A percentile compares a stretch with the other conserved stretches of the same genome.
phyloP scores from a whole-genome alignment of 2,888 invertebrate species.

The Eledona agricola region DNA sequence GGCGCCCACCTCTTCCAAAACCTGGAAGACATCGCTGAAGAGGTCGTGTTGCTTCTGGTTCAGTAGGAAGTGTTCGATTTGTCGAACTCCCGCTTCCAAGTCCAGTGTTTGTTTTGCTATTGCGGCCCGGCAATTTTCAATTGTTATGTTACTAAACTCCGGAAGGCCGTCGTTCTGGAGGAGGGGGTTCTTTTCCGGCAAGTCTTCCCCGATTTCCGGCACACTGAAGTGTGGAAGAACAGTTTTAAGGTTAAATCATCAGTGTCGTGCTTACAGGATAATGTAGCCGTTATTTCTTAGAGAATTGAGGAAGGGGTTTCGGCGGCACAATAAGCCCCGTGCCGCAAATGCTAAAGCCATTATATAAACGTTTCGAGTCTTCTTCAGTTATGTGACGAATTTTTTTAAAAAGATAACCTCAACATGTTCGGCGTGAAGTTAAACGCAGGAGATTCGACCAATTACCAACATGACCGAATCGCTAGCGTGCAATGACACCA shows the following conservation, averaged over 20 bases:
- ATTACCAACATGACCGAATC: too few species aligned
- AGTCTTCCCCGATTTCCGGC: slow-evolving; percentile 86
- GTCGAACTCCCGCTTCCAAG: slow-evolving; percentile 78
- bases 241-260: neutral
- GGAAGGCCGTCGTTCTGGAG: slow-evolving; percentile 79
- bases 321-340: slow-evolving; percentile 44
- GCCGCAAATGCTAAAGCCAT: slow-evolving; percentile 61
- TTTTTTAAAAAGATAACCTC: slow-evolving; percentile 31
- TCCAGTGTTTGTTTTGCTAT: slow-evolving; percentile 84
- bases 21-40: slow-evolving; percentile 75
- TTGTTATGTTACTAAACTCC: slow-evolving; percentile 80
- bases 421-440: too few species aligned
- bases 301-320: slow-evolving; percentile 42
- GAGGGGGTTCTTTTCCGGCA: slow-evolving; percentile 77
- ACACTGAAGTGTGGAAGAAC: slow-evolving; percentile 65
- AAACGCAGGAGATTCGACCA: too few species aligned
- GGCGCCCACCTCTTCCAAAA: slow-evolving; percentile 76
- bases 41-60: slow-evolving; percentile 65
- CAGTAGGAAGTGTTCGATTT: slow-evolving; percentile 70
- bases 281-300: slow-evolving; percentile 71
- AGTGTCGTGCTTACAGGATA: slow-evolving; percentile 71
- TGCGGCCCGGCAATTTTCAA: slow-evolving; percentile 85
- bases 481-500: too few species aligned
- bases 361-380: slow-evolving; percentile 9
- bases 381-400: slow-evolving; percentile 2